Evolutionary conservation across 1,140 invertebrate genomes (phyloP).

Genomic region (Philotrypesis tridentata): DNA sequence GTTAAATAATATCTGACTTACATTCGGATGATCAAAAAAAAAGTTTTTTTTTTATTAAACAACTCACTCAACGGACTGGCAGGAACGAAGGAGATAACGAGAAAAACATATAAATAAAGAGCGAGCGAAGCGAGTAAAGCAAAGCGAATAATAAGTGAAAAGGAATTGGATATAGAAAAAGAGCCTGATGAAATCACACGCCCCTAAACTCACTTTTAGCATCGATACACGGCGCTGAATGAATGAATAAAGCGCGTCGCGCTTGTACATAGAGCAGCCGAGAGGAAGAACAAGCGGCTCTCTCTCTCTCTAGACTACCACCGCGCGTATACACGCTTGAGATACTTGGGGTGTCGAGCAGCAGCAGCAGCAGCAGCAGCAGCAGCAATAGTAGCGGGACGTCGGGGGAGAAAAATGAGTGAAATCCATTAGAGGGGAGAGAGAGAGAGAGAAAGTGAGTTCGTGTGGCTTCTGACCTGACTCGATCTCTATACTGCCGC

Average conservation of each 20-base stretch:
- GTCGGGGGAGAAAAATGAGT: conserved; percentile 72
- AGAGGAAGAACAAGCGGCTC: conserved; percentile 40
- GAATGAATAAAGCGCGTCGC: conserved; percentile 40
- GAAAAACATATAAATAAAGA: conserved; percentile 32
- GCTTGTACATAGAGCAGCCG: conserved; percentile 19
- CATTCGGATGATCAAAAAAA: too few relatives aligned
- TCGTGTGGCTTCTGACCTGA: conserved; percentile 55
- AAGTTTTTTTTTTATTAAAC: neutral
- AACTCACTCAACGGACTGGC: neutral
- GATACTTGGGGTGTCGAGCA: conserved; percentile 55
- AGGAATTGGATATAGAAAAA: conserved; percentile 11
- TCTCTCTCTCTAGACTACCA: neutral
- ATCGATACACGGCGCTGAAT: conserved; percentile 41
- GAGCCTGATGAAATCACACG: conserved; percentile 39
- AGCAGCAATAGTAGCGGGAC: conserved; percentile 48
- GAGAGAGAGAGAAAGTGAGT: conserved; percentile 18
- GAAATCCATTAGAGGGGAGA: conserved; percentile 73
- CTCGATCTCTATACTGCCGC: conserved; percentile 20
- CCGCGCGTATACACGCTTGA: conserved; percentile 50
- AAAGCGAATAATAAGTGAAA: conserved; percentile 31
- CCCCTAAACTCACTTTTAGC: conserved; percentile 34
- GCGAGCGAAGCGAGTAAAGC: conserved; percentile 19
- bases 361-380: conserved; percentile 2
- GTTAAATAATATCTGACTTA: neutral
- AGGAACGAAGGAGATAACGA: conserved; percentile 9